These are phyloP conservation scores for Amphipoea lucens DNA, from an alignment of 2,888 invertebrate genomes.

Conservation along the genomic window DNA sequence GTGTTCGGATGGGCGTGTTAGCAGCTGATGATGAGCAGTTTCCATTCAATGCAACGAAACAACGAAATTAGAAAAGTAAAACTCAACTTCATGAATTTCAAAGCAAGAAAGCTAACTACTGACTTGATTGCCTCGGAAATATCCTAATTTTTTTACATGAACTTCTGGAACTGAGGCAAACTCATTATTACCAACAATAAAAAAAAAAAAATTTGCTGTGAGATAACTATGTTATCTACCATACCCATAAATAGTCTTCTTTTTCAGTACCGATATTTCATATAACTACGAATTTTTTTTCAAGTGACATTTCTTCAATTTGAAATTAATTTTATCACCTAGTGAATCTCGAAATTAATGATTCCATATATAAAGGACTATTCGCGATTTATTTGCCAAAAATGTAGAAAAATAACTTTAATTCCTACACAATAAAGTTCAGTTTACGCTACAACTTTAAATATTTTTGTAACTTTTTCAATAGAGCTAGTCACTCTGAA, in stretches of 20 bases:
- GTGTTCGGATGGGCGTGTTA: conserved; percentile 52
- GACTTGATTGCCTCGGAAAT: not conserved
- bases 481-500: too few relatives aligned
- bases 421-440: too few relatives aligned
- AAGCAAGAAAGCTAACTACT: not conserved
- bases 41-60: conserved; percentile 40
- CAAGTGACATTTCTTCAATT: not conserved
- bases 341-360: not conserved
- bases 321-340: not conserved
- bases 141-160: not conserved
- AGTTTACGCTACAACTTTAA: too few relatives aligned
- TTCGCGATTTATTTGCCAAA: too few relatives aligned
- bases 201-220: not conserved
- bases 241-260: not conserved
- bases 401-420: too few relatives aligned
- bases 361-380: too few relatives aligned
- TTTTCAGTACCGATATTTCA: not conserved
- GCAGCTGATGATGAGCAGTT: conserved; percentile 52
- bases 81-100: not conserved
- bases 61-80: conserved; percentile 23
- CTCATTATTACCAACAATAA: not conserved
- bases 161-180: not conserved
- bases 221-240: too few relatives aligned
- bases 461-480: too few relatives aligned
- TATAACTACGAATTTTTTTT: too few relatives aligned